These are phyloP conservation scores for Luscinia megarhynchos DNA, from an alignment of 2,797 vertebrate species.

Conservation along the genomic window DNA sequence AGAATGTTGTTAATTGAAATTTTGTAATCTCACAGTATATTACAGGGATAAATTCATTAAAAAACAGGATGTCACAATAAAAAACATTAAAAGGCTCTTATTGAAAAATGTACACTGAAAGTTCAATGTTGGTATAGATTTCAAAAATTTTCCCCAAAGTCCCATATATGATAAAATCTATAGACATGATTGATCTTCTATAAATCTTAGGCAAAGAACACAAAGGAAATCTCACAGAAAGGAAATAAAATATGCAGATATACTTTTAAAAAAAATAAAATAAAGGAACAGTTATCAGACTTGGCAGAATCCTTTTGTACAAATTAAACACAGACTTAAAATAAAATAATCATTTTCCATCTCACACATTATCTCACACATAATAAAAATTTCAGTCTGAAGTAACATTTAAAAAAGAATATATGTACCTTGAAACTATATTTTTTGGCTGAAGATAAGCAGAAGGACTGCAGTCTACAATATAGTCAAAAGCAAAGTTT, in stretches of 20 bases:
- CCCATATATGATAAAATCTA: neutral
- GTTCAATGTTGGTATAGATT: neutral
- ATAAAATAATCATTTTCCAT: neutral
- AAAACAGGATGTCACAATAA: neutral
- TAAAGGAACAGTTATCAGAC: neutral
- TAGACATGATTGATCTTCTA: neutral
- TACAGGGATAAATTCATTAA: neutral
- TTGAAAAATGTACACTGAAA: neutral
- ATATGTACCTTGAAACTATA: neutral
- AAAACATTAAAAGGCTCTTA: fast-evolving
- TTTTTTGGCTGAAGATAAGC: neutral
- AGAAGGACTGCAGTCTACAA: neutral
- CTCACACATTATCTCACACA: neutral
- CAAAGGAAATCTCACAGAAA: neutral
- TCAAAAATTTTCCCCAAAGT: neutral
- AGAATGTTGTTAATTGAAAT: neutral
- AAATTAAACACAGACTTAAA: neutral
- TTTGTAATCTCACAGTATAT: neutral
- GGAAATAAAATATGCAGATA: neutral
- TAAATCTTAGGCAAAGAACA: neutral
- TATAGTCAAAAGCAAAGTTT: neutral
- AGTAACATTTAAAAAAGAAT: neutral
- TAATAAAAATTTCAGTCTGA: neutral
- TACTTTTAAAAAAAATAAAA: neutral
- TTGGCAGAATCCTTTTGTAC: neutral